Percentiles rank a stretch among this genome's conserved stretches.
These are phyloP conservation scores for Cossypha dichroa DNA, from an alignment of 2,797 vertebrate genomes.

Conservation along the genomic window DNA sequence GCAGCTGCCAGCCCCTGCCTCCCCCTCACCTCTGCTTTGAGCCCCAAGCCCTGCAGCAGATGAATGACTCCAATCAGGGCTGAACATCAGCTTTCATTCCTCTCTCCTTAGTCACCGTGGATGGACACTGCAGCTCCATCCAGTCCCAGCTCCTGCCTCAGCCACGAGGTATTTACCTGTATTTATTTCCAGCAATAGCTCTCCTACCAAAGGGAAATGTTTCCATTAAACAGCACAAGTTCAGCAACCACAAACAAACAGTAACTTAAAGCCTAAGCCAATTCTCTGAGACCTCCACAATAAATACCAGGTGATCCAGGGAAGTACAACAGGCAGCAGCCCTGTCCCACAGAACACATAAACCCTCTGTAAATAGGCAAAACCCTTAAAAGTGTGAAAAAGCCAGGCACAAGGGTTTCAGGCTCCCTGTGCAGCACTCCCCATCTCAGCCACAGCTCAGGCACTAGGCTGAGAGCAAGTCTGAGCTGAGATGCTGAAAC, in stretches of 20 bases:
- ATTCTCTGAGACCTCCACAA: not conserved
- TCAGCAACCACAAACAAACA: not conserved
- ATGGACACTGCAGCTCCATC: not conserved
- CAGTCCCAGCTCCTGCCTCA: not conserved
- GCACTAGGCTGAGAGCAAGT: not conserved
- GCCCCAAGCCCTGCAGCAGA: not conserved
- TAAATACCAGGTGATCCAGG: not conserved
- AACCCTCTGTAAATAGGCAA: not conserved
- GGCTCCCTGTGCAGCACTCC: not conserved
- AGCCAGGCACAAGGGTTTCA: not conserved
- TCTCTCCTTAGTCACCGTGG: not conserved
- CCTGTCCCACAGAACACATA: not conserved
- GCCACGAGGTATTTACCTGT: not conserved
- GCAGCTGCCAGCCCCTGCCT: not conserved
- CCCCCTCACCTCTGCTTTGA: not conserved
- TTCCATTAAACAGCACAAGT: slow-evolving; percentile 2
- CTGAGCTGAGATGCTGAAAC: not conserved
- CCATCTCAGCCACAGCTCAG: not conserved
- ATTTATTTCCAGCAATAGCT: not conserved
- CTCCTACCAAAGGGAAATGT: not conserved
- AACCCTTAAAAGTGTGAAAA: not conserved
- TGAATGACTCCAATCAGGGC: not conserved
- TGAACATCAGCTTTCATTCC: not conserved
- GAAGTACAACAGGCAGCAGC: not conserved
- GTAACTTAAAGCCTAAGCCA: not conserved